Evolutionary conservation across 2,797 vertebrate species (phyloP).

Genomic region (Kryptolebias ocellatus): DNA sequence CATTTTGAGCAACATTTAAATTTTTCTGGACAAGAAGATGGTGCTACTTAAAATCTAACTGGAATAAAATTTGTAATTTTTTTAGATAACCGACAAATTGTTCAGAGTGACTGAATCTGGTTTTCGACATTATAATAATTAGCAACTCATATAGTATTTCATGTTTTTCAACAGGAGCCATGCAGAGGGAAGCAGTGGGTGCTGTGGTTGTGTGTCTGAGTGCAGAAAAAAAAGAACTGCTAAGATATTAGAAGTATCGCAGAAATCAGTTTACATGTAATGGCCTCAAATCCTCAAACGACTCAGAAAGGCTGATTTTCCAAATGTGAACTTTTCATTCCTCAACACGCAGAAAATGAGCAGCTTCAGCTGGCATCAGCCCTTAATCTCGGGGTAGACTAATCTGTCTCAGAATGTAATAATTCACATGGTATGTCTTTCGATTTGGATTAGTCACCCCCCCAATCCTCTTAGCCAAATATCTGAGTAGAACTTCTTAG

Average conservation of each 20-base stretch:
- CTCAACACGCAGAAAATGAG: constrained; percentile 67
- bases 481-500: constrained; percentile 81
- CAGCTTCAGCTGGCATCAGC: constrained; percentile 67
- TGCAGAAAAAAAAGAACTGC: background rate
- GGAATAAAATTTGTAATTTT: too few species aligned
- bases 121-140: too few species aligned
- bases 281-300: constrained; percentile 22
- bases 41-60: too few species aligned
- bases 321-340: constrained; percentile 46
- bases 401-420: constrained; percentile 89
- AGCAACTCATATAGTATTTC: too few species aligned
- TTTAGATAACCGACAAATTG: too few species aligned
- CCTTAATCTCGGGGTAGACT: constrained; percentile 78
- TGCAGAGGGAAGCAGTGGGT: too few species aligned
- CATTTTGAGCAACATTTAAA: too few species aligned
- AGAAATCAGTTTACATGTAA: constrained; percentile 17
- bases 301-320: constrained; percentile 28
- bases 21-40: too few species aligned
- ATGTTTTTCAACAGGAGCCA: too few species aligned
- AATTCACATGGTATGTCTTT: constrained; percentile 89
- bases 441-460: constrained; percentile 85
- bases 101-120: too few species aligned
- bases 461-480: constrained; percentile 83
- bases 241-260: constrained; percentile 24
- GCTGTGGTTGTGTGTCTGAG: background rate